Conservation (phyloP, 2,113 vertebrate species). For the Sebastes schlegelii region DNA sequence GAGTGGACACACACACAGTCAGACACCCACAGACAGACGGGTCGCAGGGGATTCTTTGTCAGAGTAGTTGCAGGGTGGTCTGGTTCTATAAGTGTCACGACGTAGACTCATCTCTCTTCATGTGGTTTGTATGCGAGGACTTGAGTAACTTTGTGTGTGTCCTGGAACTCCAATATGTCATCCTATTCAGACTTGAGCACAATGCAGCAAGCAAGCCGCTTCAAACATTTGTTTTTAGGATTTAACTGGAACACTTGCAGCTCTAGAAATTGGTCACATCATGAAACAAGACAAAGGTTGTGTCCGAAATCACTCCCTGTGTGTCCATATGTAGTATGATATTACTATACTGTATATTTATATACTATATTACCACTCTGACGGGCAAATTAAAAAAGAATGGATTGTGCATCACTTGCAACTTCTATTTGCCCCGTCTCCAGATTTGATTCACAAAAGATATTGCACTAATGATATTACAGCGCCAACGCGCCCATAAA, state of each 20-base stretch:
- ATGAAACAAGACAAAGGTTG: conserved; percentile 2
- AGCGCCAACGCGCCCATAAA: too few relatives aligned
- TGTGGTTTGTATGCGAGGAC: conserved; percentile 57
- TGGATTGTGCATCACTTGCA: too few relatives aligned
- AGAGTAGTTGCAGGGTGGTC: conserved; percentile 73
- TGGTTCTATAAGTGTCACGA: conserved; percentile 49
- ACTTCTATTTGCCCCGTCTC: too few relatives aligned
- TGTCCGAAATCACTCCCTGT: neutral
- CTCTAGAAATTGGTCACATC: neutral
- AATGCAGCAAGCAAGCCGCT: neutral
- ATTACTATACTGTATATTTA: too few relatives aligned
- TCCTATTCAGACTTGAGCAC: neutral
- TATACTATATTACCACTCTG: too few relatives aligned
- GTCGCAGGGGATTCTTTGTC: conserved; percentile 58
- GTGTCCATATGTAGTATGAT: neutral
- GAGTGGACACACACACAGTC: conserved; percentile 52
- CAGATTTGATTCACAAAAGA: too few relatives aligned
- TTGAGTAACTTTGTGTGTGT: conserved; percentile 50
- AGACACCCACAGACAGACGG: conserved; percentile 21
- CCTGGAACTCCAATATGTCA: conserved; percentile 20
- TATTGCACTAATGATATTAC: too few relatives aligned
- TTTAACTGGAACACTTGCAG: neutral
- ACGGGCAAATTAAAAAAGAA: too few relatives aligned
- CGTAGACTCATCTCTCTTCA: conserved; percentile 62
- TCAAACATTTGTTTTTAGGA: neutral